These are phyloP conservation scores for Rhabdornis inornatus DNA, from an alignment of 2,113 vertebrate species.

Conservation along the genomic window DNA sequence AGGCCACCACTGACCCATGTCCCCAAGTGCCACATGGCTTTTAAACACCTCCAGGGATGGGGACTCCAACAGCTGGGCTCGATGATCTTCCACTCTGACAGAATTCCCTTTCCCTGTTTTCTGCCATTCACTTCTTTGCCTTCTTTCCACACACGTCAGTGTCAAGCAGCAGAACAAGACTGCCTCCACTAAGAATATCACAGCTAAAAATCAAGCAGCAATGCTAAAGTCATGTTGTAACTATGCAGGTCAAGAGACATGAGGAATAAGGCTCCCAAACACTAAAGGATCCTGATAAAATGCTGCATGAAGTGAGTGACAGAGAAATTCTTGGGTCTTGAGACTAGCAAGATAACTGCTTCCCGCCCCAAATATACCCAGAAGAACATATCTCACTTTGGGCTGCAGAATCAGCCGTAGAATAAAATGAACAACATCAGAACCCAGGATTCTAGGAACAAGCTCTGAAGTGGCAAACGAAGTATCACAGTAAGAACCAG, in stretches of 20 bases:
- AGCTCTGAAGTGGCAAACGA: neutral
- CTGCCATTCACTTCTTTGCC: neutral
- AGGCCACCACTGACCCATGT: neutral
- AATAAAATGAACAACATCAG: neutral
- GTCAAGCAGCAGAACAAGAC: neutral
- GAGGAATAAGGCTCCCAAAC: neutral
- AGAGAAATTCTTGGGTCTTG: neutral
- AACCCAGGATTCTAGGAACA: neutral
- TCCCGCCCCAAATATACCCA: neutral
- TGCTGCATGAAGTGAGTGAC: neutral
- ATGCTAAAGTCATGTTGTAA: neutral
- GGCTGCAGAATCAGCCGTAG: neutral
- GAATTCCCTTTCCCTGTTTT: neutral
- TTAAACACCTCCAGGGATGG: neutral
- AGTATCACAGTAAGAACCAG: neutral
- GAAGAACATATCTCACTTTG: neutral
- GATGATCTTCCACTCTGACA: neutral
- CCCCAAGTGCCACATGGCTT: neutral
- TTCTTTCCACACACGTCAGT: rapidly evolving
- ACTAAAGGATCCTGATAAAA: neutral
- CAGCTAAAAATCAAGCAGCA: neutral
- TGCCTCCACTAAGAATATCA: neutral
- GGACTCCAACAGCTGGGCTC: neutral
- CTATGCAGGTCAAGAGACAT: rapidly evolving
- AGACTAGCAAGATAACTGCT: neutral